Conservation (phyloP, 2,888 invertebrate genomes). For the Leptopterna dolabrata region DNA sequence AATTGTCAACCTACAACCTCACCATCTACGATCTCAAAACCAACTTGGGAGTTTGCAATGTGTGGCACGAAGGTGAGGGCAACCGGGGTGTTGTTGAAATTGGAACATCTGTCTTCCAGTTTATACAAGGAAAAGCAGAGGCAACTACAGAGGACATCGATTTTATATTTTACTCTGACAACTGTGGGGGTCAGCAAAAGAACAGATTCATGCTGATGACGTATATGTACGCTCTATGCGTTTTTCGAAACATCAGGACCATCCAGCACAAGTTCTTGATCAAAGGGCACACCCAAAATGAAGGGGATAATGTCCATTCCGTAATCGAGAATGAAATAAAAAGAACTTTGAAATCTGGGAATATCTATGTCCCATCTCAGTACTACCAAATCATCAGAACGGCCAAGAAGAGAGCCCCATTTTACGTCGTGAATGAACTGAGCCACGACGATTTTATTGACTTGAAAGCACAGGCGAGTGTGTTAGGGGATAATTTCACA, state of each 20-base stretch:
- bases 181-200: too few species aligned
- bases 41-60: conserved; percentile 53
- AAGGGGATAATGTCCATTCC: too few species aligned
- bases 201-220: conserved; percentile 61
- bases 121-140: conserved; percentile 34
- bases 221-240: conserved; percentile 24
- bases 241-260: too few species aligned
- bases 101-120: conserved; percentile 57
- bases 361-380: conserved; percentile 35
- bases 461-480: not conserved
- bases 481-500: conserved; percentile 15
- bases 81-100: conserved; percentile 59
- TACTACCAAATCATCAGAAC: conserved; percentile 34
- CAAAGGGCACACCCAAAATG: conserved; percentile 44
- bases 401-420: conserved; percentile 25
- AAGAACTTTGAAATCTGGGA: conserved; percentile 14
- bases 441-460: conserved; percentile 21
- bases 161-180: conserved; percentile 29
- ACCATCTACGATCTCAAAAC: conserved; percentile 25
- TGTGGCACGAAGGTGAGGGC: conserved; percentile 60
- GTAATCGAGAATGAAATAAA: conserved; percentile 45
- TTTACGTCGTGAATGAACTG: conserved; percentile 12
- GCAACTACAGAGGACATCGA: not conserved
- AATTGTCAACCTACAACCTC: conserved; percentile 5
- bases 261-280: conserved; percentile 26